A percentile compares a stretch with the other conserved stretches of the same genome.
These are phyloP conservation scores for Silurus aristotelis DNA, from an alignment of 2,797 vertebrate species.

Conservation along the genomic window DNA sequence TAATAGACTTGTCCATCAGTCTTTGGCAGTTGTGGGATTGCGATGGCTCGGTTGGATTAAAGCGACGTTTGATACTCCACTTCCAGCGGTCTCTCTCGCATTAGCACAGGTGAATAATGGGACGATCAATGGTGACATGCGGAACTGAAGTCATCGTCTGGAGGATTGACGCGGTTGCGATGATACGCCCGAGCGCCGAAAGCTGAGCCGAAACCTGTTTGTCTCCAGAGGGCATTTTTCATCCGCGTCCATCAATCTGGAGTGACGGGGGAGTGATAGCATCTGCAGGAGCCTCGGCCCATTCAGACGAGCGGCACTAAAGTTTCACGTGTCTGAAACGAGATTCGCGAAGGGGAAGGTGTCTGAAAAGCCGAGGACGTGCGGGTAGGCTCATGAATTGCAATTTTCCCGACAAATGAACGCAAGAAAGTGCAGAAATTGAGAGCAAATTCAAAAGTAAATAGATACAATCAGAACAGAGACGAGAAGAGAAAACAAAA, in stretches of 20 bases:
- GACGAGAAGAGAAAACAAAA: no score
- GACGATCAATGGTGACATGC: conserved; percentile 67
- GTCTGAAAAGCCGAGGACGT: background rate
- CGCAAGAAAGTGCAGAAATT: background rate
- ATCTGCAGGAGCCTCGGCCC: conserved; percentile 51
- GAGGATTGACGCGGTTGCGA: conserved; percentile 69
- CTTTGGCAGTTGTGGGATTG: conserved; percentile 45
- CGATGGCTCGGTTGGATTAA: conserved; percentile 50
- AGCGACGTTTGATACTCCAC: conserved; percentile 56
- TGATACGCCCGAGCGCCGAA: conserved; percentile 64
- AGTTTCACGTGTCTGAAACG: conserved; percentile 21
- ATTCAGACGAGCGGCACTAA: conserved; percentile 31
- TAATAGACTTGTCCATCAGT: conserved; percentile 61
- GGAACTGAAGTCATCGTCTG: conserved; percentile 69
- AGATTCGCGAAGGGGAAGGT: background rate
- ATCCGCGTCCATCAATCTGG: conserved; percentile 70
- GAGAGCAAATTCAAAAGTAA: conserved; percentile 3
- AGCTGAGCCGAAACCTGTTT: conserved; percentile 62
- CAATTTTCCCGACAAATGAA: conserved; percentile 9
- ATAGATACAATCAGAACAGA: conserved; percentile 13
- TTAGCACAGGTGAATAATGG: conserved; percentile 73
- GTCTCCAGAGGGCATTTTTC: conserved; percentile 72
- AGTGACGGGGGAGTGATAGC: conserved; percentile 75
- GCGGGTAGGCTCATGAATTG: background rate
- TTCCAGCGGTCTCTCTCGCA: conserved; percentile 56